Evolutionary conservation across 2,888 invertebrate species (phyloP), one percentile per base, ranked within the genome.

Genomic region (Habrosyne pyritoides): DNA sequence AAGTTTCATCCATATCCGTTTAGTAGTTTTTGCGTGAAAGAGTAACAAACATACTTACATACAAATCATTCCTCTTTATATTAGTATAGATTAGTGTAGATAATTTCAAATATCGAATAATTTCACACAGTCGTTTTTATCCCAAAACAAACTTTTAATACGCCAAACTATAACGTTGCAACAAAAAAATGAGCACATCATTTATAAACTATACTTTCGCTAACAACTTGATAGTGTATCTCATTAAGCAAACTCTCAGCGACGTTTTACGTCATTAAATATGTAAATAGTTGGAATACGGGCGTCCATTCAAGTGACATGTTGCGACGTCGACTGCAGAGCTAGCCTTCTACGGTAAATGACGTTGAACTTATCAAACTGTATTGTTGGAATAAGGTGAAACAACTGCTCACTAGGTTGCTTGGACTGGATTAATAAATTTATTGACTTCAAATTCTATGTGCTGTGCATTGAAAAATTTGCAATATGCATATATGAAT

Each of bases 221-320:
- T 73, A 71, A 73, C 73, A 71, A 71, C 75, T 79, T 77, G 79
- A 82, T 83, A 83, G 81, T 81, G 81, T 79, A 81, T 86, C 90
- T 90, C 89, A 90, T 91, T 91, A 90, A 77, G 80, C 73, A 68
- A 75, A 72, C 71, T 71, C 76, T 50, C 73, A 65, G 75, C 79
- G 83, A 84, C 87, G 79, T 75, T 83, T 81, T 81, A 81, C 83
- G 84, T 91, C 90, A 89, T 91, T 91, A 89, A 87, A 85, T 89
- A 91, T 91, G 90, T 88, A 90, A 91, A 90, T 90, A 87, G 79
- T 84, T 76, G 83, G 84, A 87, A 88, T 86, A 87, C 86, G 83
- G 81, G 77, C 83, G 84, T 84, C 88, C 82, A 87, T 87, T 89
- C 84, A 85, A 71, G 74, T 83, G 89, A 90, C 91, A 89, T 84